phyloP scores from a whole-genome alignment of 2,113 vertebrate genomes.

The Amia ocellicauda region DNA sequence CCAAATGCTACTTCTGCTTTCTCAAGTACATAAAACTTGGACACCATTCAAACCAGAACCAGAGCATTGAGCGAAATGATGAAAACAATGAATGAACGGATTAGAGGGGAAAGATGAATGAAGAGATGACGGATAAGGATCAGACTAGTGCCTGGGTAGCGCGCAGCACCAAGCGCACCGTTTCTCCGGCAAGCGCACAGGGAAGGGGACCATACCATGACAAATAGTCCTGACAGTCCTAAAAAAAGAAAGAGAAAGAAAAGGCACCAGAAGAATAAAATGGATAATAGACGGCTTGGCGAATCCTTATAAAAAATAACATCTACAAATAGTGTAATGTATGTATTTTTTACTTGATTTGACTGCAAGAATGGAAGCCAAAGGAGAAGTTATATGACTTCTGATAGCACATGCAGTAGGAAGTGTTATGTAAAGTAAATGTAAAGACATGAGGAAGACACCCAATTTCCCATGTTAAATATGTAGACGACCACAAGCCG shows the following conservation, averaged over 20 bases:
- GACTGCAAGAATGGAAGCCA: too few relatives aligned
- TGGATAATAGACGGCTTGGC: too few relatives aligned
- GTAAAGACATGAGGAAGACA: too few relatives aligned
- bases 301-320: too few relatives aligned
- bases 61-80: neutral
- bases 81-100: conserved; percentile 14
- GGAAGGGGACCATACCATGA: conserved; percentile 3
- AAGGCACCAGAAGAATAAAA: neutral
- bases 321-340: too few relatives aligned
- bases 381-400: too few relatives aligned
- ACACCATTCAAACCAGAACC: neutral
- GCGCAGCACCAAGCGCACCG: neutral
- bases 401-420: too few relatives aligned
- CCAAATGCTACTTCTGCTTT: too few relatives aligned
- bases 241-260: conserved; percentile 12
- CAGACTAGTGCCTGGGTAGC: conserved; percentile 38
- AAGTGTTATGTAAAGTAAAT: too few relatives aligned
- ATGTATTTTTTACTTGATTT: too few relatives aligned
- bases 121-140: conserved; percentile 14
- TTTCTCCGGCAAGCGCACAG: neutral
- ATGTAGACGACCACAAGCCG: too few relatives aligned
- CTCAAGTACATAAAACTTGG: neutral
- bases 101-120: conserved; percentile 7
- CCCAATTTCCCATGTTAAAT: too few relatives aligned
- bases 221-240: conserved; percentile 3